Conservation (phyloP, 2,113 vertebrate species). For the Thalassarche chlororhynchos region DNA sequence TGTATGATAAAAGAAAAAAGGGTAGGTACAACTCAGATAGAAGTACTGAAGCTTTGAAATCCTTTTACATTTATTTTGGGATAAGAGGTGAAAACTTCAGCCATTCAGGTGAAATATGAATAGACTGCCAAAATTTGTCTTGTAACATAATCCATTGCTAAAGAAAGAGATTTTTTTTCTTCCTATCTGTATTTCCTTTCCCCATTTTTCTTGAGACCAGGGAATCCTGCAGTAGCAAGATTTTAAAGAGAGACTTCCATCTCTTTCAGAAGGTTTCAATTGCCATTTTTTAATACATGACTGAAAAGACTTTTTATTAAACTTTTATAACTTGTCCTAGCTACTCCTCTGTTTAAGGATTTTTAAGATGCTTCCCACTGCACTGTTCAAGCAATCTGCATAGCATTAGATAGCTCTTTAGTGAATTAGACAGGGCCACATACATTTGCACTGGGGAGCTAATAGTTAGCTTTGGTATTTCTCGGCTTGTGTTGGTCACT, state of each 20-base stretch:
- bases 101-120: neutral
- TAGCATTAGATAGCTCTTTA: neutral
- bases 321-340: neutral
- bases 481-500: neutral
- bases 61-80: neutral
- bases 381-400: neutral
- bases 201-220: neutral
- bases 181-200: neutral
- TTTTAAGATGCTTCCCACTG: neutral
- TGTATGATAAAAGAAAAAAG: neutral
- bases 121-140: neutral
- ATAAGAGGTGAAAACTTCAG: neutral
- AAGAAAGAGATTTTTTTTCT: neutral
- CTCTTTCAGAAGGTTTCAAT: neutral
- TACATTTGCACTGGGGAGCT: neutral
- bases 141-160: neutral
- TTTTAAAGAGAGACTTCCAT: neutral
- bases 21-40: neutral
- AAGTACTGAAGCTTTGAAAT: neutral
- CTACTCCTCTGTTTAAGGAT: neutral
- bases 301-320: neutral
- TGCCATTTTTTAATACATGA: neutral
- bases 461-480: neutral
- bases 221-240: neutral
- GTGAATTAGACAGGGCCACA: neutral